These are phyloP conservation scores for Himalopsyche phryganea DNA, from an alignment of 1,140 invertebrate species.

Conservation along the genomic window DNA sequence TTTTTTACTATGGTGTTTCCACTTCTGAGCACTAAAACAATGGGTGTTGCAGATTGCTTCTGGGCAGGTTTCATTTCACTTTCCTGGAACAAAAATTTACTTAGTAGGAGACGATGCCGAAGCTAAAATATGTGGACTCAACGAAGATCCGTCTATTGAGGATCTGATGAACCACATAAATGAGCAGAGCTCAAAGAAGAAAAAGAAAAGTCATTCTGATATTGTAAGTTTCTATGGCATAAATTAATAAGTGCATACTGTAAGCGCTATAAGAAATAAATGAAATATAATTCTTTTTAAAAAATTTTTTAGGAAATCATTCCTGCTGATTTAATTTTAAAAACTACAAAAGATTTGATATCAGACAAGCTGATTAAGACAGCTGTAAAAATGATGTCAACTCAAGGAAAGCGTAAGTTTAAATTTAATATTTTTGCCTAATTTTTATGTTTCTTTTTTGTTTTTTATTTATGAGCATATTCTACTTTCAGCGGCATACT, in stretches of 20 bases:
- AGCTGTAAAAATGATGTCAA: conserved; percentile 52
- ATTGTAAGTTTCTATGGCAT: conserved; percentile 21
- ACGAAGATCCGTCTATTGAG: conserved; percentile 52
- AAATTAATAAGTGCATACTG: no score
- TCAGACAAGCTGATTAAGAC: conserved; percentile 50
- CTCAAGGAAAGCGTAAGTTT: conserved; percentile 48
- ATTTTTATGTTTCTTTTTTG: neutral
- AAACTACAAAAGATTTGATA: conserved; percentile 48
- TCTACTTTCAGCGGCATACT: conserved; percentile 45
- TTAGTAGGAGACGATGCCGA: conserved; percentile 56
- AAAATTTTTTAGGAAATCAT: conserved; percentile 46
- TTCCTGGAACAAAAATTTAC: conserved; percentile 57
- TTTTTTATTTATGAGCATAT: neutral
- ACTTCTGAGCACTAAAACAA: no score
- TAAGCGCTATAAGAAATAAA: neutral
- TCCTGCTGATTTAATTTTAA: conserved; percentile 47
- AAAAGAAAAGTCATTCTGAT: conserved; percentile 39
- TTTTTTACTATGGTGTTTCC: no score
- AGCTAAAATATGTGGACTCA: conserved; percentile 51
- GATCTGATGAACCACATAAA: conserved; percentile 53
- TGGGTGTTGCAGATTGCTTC: conserved; percentile 56
- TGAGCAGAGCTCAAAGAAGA: conserved; percentile 48
- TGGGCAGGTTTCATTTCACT: conserved; percentile 63
- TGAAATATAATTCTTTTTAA: conserved; percentile 15
- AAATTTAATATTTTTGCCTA: neutral